Percentiles rank a stretch among this genome's conserved stretches.
These are phyloP conservation scores for Platyura marginata DNA, from an alignment of 1,140 invertebrate genomes.

Conservation along the genomic window DNA sequence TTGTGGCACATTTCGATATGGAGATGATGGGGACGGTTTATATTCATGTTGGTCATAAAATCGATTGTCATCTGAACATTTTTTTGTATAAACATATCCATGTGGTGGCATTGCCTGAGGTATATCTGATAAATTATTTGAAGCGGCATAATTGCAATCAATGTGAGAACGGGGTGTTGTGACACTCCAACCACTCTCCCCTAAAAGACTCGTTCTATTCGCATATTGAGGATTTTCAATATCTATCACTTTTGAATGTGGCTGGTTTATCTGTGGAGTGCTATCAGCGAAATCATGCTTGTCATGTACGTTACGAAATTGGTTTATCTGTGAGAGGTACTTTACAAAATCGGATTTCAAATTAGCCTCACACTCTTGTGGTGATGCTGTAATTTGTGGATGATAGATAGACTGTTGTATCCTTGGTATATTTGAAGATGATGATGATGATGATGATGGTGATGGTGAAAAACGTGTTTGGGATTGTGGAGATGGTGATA, in stretches of 20 bases:
- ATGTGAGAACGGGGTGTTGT: too few species aligned
- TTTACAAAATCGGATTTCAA: background rate
- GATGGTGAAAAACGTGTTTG: slow-evolving; percentile 6
- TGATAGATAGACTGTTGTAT: slow-evolving; percentile 4
- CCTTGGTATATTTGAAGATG: slow-evolving; percentile 5
- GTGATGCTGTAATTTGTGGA: slow-evolving; percentile 8
- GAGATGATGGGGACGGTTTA: too few species aligned
- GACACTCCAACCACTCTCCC: too few species aligned
- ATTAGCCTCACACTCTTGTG: slow-evolving; percentile 7
- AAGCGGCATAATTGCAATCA: too few species aligned
- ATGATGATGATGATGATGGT: slow-evolving; percentile 1
- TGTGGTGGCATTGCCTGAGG: too few species aligned
- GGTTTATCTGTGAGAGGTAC: background rate
- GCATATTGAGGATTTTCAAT: too few species aligned
- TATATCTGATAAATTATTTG: too few species aligned
- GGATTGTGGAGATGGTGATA: slow-evolving; percentile 6
- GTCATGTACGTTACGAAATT: background rate
- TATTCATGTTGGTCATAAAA: background rate
- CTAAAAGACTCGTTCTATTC: too few species aligned
- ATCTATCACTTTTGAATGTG: background rate
- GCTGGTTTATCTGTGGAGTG: background rate
- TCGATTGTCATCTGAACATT: background rate
- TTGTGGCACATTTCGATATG: too few species aligned
- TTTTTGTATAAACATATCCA: too few species aligned
- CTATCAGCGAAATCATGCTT: background rate